Conservation (phyloP, 2,113 vertebrate genomes). For the Grammomys dolichurus region DNA sequence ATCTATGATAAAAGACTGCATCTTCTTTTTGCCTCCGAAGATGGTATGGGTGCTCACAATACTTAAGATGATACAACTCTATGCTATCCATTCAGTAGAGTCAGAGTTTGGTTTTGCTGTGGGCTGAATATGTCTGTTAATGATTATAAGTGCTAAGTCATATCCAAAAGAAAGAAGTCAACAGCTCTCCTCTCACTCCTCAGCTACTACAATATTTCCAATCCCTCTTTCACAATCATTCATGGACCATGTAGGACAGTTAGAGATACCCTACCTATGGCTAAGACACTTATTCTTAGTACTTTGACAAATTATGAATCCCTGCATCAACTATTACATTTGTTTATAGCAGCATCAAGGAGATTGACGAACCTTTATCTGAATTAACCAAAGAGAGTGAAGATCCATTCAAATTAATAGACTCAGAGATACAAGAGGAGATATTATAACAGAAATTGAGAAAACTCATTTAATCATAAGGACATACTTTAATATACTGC, state of each 20-base stretch:
- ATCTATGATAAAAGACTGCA: background rate
- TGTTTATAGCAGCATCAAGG: background rate
- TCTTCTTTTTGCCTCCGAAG: background rate
- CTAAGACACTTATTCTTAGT: background rate
- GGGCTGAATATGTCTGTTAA: background rate
- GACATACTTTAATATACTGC: background rate
- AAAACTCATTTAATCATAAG: background rate
- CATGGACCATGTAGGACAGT: background rate
- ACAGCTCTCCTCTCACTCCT: background rate
- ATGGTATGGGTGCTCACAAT: background rate
- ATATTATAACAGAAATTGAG: background rate
- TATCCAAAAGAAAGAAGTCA: background rate
- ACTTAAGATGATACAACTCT: conserved; percentile 8
- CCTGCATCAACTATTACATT: background rate
- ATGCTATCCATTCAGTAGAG: conserved; percentile 58
- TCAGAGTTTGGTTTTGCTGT: background rate
- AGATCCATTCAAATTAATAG: background rate
- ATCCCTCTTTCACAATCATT: background rate
- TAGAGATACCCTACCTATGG: background rate
- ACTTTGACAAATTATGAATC: background rate
- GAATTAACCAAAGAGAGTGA: background rate
- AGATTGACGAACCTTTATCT: background rate
- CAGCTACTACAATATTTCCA: background rate
- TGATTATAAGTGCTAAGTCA: background rate
- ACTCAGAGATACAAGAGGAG: background rate